Conservation (phyloP, 2,113 vertebrate genomes). For the Carassius gibelio region DNA sequence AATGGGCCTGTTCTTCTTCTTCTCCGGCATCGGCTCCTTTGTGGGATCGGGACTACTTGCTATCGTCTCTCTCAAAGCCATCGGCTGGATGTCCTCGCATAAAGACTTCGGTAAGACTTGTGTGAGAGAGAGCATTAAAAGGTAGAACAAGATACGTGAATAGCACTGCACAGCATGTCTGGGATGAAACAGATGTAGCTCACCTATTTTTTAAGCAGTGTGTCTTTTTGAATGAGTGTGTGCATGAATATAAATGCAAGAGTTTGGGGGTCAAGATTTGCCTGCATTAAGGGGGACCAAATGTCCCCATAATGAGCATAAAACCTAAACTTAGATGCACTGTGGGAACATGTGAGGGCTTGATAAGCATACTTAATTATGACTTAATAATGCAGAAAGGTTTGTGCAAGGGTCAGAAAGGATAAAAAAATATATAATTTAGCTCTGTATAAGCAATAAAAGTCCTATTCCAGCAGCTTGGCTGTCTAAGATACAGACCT, state of each 20-base stretch:
- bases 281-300: background rate
- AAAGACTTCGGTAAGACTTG: constrained; percentile 86
- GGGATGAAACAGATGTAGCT: background rate
- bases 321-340: background rate
- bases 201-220: background rate
- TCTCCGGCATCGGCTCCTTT: constrained; percentile 94
- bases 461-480: background rate
- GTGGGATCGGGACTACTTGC: constrained; percentile 92
- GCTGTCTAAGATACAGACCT: background rate
- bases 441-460: background rate
- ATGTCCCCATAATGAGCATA: background rate
- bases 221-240: background rate
- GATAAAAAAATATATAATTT: background rate
- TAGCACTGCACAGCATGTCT: background rate
- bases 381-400: background rate
- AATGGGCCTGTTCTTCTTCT: constrained; percentile 99
- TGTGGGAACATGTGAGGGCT: background rate
- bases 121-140: background rate
- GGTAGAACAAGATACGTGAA: background rate
- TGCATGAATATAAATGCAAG: constrained; percentile 21
- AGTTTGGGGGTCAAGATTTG: background rate
- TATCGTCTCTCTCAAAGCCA: constrained; percentile 83
- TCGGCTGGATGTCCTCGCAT: constrained; percentile 98
- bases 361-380: constrained; percentile 9
- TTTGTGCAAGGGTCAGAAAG: background rate